A percentile compares a stretch with the other conserved stretches of the same genome.
Conservation (phyloP, 2,113 vertebrate genomes). For the Lonchura striata region DNA sequence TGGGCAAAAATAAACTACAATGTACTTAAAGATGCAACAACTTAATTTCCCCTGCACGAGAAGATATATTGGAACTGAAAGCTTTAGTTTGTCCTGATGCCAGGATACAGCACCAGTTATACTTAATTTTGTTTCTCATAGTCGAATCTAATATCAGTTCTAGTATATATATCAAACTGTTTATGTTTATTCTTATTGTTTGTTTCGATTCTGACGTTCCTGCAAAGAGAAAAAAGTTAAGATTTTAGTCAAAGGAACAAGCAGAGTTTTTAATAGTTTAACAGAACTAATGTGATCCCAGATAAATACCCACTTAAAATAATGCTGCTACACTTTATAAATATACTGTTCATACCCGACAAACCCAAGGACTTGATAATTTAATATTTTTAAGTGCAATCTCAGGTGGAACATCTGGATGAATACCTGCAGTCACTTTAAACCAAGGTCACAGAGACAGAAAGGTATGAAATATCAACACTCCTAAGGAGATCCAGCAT, state of each 20-base stretch:
- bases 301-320: not conserved
- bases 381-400: not conserved
- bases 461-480: not conserved
- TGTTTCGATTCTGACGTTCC: slow-evolving; percentile 93
- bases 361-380: not conserved
- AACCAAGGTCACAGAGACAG: not conserved
- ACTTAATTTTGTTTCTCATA: slow-evolving; percentile 59
- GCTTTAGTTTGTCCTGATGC: slow-evolving; percentile 80
- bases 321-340: not conserved
- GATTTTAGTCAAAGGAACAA: not conserved
- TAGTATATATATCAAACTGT: slow-evolving; percentile 80
- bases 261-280: not conserved
- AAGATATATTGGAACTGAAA: slow-evolving; percentile 79
- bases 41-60: slow-evolving; percentile 85
- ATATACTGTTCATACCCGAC: not conserved
- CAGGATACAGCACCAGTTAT: slow-evolving; percentile 80
- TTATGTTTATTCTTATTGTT: slow-evolving; percentile 83
- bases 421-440: not conserved
- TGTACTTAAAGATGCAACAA: slow-evolving; percentile 78
- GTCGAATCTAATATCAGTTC: slow-evolving; percentile 71
- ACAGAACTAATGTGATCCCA: not conserved
- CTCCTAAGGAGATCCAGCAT: not conserved
- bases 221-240: slow-evolving; percentile 68
- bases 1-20: slow-evolving; percentile 74
- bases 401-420: not conserved